Conservation (phyloP, 2,888 invertebrate species). For the Netelia virgata region DNA sequence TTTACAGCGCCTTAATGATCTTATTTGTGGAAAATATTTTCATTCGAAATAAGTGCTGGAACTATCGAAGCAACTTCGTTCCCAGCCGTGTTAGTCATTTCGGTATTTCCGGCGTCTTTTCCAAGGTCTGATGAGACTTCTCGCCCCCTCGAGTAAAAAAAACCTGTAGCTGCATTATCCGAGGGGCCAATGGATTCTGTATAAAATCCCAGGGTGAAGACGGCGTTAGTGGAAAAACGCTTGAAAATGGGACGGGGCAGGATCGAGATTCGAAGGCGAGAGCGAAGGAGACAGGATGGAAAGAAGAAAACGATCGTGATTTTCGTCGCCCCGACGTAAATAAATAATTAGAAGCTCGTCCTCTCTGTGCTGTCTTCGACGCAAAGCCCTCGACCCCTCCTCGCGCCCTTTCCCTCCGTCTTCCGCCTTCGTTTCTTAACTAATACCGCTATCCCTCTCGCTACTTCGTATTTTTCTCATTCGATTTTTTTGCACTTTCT, state of each 20-base stretch:
- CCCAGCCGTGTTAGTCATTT: background rate
- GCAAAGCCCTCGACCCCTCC: slow-evolving; percentile 11
- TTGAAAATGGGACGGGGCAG: slow-evolving; percentile 8
- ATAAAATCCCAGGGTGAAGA: slow-evolving; percentile 14
- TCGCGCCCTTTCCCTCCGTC: too few relatives aligned
- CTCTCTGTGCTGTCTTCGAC: slow-evolving; percentile 7
- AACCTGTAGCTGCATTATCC: slow-evolving; percentile 21
- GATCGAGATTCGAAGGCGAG: background rate
- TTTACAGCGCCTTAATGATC: slow-evolving; percentile 77
- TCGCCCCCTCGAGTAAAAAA: background rate
- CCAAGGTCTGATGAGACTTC: background rate
- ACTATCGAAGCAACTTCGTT: slow-evolving; percentile 32
- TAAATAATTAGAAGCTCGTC: slow-evolving; percentile 58
- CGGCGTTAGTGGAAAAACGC: slow-evolving; percentile 1
- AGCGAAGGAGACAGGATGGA: background rate
- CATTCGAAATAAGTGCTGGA: slow-evolving; percentile 43
- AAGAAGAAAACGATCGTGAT: slow-evolving; percentile 33
- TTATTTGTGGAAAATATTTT: slow-evolving; percentile 76
- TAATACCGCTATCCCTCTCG: slow-evolving; percentile 17
- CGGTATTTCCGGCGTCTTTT: slow-evolving; percentile 4
- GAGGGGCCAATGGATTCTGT: slow-evolving; percentile 5
- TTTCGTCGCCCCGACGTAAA: slow-evolving; percentile 51
- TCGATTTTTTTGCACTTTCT: slow-evolving; percentile 6
- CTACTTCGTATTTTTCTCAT: slow-evolving; percentile 12
- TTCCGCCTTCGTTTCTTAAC: slow-evolving; percentile 3